Conservation (phyloP, 2,113 vertebrate genomes). For the Colossoma macropomum region DNA sequence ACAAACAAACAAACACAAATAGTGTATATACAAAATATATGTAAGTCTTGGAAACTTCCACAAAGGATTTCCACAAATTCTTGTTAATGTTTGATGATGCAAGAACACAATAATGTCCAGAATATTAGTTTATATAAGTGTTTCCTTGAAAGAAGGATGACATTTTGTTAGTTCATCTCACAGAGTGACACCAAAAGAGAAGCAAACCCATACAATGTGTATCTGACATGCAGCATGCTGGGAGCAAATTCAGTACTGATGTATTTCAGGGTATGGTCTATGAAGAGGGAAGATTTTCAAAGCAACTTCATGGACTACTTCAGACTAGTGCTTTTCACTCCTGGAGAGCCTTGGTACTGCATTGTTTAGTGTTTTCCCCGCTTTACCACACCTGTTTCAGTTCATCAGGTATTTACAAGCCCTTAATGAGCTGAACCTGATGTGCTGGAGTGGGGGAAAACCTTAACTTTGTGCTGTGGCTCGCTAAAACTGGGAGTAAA, state of each 20-base stretch:
- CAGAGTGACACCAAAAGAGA: neutral
- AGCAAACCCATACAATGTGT: constrained; percentile 24
- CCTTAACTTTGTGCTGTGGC: neutral
- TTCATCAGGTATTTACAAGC: neutral
- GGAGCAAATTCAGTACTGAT: constrained; percentile 4
- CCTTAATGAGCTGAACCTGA: neutral
- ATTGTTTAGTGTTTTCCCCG: neutral
- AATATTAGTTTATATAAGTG: neutral
- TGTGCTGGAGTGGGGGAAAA: neutral
- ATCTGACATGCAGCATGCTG: constrained; percentile 64
- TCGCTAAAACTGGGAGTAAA: neutral
- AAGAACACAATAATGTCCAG: neutral
- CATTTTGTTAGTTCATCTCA: constrained; percentile 36
- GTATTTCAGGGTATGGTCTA: constrained; percentile 24
- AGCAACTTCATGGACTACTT: too few species aligned
- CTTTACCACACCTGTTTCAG: neutral
- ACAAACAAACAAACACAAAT: neutral
- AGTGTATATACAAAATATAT: neutral
- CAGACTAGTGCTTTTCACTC: neutral
- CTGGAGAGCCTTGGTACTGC: neutral
- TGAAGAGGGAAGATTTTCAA: neutral
- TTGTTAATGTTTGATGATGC: too few species aligned
- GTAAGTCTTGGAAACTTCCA: too few species aligned
- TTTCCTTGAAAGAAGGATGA: constrained; percentile 6
- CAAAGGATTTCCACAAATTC: neutral